A percentile compares a stretch with the other conserved stretches of the same genome.
Evolutionary conservation across 2,113 vertebrate species (phyloP).

Genomic region (Spermophilus dauricus): DNA sequence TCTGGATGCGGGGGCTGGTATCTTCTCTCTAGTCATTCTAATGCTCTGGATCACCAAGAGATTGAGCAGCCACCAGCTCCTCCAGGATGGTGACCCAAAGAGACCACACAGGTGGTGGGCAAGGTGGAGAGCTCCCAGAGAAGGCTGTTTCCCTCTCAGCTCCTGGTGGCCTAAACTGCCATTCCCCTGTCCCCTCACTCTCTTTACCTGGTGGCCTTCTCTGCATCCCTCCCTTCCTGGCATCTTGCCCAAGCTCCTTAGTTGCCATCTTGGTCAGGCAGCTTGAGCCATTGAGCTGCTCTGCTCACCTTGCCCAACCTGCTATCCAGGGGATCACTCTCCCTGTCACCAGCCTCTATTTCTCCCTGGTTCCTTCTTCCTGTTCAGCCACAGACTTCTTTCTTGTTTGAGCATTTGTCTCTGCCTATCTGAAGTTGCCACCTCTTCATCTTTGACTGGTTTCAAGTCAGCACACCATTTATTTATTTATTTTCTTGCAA

Average conservation of each 20-base stretch:
- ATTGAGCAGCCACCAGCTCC: not conserved
- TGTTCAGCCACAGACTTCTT: not conserved
- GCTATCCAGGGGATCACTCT: not conserved
- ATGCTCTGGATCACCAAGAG: not conserved
- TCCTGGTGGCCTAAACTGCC: not conserved
- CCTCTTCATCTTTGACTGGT: not conserved
- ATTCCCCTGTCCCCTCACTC: not conserved
- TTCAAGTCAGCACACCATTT: not conserved
- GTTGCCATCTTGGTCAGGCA: not conserved
- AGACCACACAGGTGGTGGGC: not conserved
- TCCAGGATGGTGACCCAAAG: not conserved
- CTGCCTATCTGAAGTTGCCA: not conserved
- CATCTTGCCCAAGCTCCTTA: not conserved
- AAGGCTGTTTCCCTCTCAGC: not conserved
- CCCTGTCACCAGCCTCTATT: not conserved
- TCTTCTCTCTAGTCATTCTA: not conserved
- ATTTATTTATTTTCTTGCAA: not conserved
- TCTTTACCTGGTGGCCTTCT: not conserved
- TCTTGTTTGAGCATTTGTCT: not conserved
- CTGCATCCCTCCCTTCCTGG: not conserved
- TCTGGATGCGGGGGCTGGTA: not conserved
- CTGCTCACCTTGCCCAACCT: not conserved
- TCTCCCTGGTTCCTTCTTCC: accelerated
- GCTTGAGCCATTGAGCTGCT: not conserved
- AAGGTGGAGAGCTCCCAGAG: not conserved